phyloP scores from a whole-genome alignment of 2,888 invertebrate species.

The Dichetophora obliterata region DNA sequence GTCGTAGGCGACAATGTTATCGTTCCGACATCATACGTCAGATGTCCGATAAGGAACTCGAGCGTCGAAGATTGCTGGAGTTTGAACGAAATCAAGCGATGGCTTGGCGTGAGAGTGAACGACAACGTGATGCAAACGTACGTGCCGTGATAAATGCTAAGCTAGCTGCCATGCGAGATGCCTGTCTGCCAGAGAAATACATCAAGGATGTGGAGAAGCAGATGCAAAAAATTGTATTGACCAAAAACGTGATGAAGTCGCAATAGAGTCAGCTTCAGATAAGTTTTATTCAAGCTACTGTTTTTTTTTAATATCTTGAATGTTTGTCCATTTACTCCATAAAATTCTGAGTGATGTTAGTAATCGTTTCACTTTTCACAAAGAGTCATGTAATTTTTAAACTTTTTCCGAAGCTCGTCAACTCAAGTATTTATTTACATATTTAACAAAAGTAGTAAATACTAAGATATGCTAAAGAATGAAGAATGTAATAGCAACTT shows the following conservation, averaged over 20 bases:
- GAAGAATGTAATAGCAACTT: too few species aligned
- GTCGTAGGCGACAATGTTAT: conserved; percentile 59
- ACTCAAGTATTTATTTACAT: too few species aligned
- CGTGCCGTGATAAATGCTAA: conserved; percentile 65
- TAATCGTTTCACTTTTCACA: too few species aligned
- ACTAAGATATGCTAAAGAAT: too few species aligned
- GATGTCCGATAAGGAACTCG: conserved; percentile 65
- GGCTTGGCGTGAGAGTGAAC: conserved; percentile 64
- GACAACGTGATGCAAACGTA: conserved; percentile 64
- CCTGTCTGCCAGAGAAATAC: conserved; percentile 68
- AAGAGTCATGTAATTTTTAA: too few species aligned
- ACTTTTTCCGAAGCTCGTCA: not conserved
- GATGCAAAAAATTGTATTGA: conserved; percentile 55
- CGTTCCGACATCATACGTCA: conserved; percentile 66
- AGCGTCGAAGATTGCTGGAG: conserved; percentile 60
- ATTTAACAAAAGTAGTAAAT: too few species aligned
- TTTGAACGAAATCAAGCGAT: conserved; percentile 61
- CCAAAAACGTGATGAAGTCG: conserved; percentile 45
- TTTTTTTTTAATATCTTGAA: not conserved
- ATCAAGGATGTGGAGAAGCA: conserved; percentile 68
- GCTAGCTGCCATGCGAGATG: conserved; percentile 66
- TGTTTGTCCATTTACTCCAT: not conserved
- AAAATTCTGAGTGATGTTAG: not conserved
- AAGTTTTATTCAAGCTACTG: not conserved
- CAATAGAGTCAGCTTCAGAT: not conserved